Evolutionary conservation across 2,797 vertebrate genomes (phyloP), one percentile per base, ranked within the genome.

Genomic region (Limosa lapponica): DNA sequence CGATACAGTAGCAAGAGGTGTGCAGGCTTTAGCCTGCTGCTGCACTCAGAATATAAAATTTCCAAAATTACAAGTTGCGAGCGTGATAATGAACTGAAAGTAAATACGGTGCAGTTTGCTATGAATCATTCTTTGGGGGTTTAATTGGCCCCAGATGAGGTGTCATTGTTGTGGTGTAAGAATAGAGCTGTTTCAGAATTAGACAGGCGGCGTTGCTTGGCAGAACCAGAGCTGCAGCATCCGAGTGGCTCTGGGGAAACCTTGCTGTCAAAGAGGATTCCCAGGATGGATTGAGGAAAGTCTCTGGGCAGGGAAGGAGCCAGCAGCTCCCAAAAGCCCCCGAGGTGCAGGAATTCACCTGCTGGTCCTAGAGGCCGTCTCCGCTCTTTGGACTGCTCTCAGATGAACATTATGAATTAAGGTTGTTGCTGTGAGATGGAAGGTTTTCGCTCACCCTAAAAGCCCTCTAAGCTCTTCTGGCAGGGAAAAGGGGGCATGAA

Each of bases 71-170:
- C 85, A 86, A 67, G 87, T 92, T 54, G 61, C 18, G 41, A 96
- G 91, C 94, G 93, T 95, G 95, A 95, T 96, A 95, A 96, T 89
- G 96, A 97, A 93, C 96, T 82, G 92, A 97, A 97, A 97, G 96
- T 96, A 98, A 98, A 96, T 57, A 88, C 0, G 30, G 80, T 91
- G 95, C 74, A 79, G 51, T 96, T 89, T 39, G 64, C 87, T 84
- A 11, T 95, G 93, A 92, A 62, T 83, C 57, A n/a, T 80, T 90
- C 66, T 79, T 87, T 70, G 75, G 83, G 66, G 41, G 15, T 95
- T 91, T 96, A 84, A 86, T 82, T 93, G 67, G 62, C 34, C 92
- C 92, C 79, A 23, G 84, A 77, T 78, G 96, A 96, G 87, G 84
- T 90, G 61, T 39, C 49, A 9, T 90, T 82, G 73, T 93, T 90